phyloP scores from a whole-genome alignment of 2,797 vertebrate genomes.

The Cephalopachus bancanus region DNA sequence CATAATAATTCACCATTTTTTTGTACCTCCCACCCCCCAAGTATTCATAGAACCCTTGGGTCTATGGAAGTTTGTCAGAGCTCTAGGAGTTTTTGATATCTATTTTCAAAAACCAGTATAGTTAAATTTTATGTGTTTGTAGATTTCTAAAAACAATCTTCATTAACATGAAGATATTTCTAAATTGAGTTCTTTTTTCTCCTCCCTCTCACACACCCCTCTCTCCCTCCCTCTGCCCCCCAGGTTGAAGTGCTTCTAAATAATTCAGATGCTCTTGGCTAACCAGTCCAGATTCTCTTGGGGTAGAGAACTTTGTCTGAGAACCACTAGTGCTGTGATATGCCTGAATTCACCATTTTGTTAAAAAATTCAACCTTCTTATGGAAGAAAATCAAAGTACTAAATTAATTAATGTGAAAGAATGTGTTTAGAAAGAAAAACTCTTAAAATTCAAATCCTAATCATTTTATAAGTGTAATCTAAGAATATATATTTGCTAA shows the following conservation, averaged over 20 bases:
- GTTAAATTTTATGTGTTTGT: slow-evolving; percentile 17
- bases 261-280: not conserved
- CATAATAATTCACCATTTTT: not conserved
- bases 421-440: not conserved
- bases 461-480: not conserved
- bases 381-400: slow-evolving; percentile 12
- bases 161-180: slow-evolving; percentile 13
- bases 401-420: slow-evolving; percentile 33
- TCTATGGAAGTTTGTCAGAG: not conserved
- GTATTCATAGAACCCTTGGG: not conserved
- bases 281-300: not conserved
- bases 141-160: slow-evolving; percentile 26
- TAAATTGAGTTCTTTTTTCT: not conserved
- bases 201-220: not conserved
- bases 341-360: not conserved
- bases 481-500: not conserved
- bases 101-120: slow-evolving; percentile 39
- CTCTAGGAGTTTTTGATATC: not conserved
- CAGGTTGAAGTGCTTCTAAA: not conserved
- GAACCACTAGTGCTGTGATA: not conserved
- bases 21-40: too few relatives aligned
- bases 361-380: not conserved
- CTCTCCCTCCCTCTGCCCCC: not conserved
- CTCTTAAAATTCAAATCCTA: not conserved
- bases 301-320: not conserved